Percentiles rank a stretch among this genome's conserved stretches.
phyloP scores from a whole-genome alignment of 2,113 vertebrate species.

The Calypte anna region DNA sequence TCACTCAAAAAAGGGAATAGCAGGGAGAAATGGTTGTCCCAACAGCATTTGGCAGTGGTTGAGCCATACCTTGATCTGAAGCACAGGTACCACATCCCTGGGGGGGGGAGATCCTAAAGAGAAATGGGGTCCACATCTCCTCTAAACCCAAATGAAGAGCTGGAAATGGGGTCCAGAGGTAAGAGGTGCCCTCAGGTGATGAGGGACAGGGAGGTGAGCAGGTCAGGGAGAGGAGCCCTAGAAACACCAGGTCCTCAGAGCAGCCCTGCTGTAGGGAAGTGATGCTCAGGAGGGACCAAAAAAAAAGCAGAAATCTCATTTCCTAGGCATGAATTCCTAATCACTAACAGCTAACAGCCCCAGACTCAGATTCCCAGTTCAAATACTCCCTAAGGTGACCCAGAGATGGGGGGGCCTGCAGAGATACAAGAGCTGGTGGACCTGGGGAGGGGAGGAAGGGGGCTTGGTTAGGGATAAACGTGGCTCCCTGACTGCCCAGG shows the following conservation, averaged over 20 bases:
- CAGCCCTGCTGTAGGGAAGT: background rate
- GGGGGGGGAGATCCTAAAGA: background rate
- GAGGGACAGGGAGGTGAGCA: fast-evolving
- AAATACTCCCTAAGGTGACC: background rate
- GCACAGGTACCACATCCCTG: background rate
- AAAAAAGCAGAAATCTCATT: background rate
- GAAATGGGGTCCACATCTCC: background rate
- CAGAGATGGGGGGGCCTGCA: background rate
- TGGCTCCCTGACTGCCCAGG: background rate
- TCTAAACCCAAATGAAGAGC: background rate
- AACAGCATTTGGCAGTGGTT: background rate
- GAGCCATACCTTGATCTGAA: background rate
- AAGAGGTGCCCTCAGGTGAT: background rate
- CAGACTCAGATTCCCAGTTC: background rate
- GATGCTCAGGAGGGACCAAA: background rate
- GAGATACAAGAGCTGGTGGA: background rate
- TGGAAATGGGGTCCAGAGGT: background rate
- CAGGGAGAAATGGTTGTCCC: background rate
- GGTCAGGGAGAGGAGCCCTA: background rate
- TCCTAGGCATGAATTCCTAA: background rate
- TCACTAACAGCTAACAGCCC: background rate
- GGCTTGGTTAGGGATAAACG: background rate
- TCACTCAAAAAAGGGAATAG: background rate
- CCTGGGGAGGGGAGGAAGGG: background rate
- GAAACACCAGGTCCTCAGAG: fast-evolving